A percentile compares a stretch with the other conserved stretches of the same genome.
phyloP scores from a whole-genome alignment of 2,797 vertebrate species.

The Oreochromis mossambicus region DNA sequence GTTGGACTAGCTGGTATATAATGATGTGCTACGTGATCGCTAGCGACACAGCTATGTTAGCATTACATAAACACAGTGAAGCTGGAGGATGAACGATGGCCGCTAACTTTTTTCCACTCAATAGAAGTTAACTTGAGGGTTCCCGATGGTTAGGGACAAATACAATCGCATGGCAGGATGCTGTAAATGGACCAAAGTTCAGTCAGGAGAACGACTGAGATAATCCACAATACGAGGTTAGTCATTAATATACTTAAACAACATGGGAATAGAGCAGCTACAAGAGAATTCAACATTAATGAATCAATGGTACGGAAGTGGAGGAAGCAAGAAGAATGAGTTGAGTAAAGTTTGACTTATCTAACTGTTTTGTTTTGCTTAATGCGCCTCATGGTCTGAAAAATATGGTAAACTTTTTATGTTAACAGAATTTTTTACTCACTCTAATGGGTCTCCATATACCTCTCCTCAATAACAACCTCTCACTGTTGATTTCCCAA shows the following conservation, averaged over 20 bases:
- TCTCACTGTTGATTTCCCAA: conserved; percentile 8
- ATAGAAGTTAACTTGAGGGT: fast-evolving
- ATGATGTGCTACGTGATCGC: no score
- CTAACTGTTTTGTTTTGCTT: neutral
- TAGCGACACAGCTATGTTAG: neutral
- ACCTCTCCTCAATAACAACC: neutral
- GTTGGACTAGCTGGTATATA: neutral
- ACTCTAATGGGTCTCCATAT: neutral
- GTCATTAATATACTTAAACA: neutral
- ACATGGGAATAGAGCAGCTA: neutral
- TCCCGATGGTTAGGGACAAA: neutral
- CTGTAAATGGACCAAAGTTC: neutral
- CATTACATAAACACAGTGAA: neutral
- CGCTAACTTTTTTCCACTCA: fast-evolving
- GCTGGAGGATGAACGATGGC: neutral
- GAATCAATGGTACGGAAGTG: fast-evolving
- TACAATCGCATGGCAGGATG: fast-evolving
- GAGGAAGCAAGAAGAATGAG: neutral
- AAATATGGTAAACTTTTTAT: neutral
- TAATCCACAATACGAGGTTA: fast-evolving
- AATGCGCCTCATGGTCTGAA: neutral
- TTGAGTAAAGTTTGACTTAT: no score
- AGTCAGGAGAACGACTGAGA: fast-evolving
- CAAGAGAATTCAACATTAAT: no score
- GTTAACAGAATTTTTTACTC: neutral